Base-by-base conservation (phyloP, 2,888 invertebrate species). In the Nomada lathburiana region DNA sequence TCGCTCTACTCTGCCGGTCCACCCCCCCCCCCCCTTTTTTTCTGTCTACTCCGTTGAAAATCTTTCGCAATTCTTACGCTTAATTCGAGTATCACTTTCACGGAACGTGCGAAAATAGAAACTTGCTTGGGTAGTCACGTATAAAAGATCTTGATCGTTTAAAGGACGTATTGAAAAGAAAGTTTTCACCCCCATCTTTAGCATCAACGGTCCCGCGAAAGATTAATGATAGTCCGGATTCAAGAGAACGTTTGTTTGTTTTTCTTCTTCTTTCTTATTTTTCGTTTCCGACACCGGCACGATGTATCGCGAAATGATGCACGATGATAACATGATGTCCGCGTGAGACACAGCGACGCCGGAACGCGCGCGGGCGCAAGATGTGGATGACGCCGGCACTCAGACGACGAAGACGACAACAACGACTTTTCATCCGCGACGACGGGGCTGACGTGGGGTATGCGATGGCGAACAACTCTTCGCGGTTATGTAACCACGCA, bases 401-500 rank as follows among this genome's bases (percentile, higher is more conserved):
- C 57, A 5, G 70, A 52, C 65, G 76, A 86, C 72, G 78, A 73
- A 63, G 65, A 84, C 64, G 70, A 77, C 80, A 60, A 84, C 88
- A 87, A 86, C 88, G 88, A 88, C 85, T 86, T 85, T 78, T 88
- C 88, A 79, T 88, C 88, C 82, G 77, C 84, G 83, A 82, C 85
- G 83, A 82, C 88, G 86, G 86, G 80, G 76, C 89, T 91, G 89
- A 91, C 90, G 88, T 87, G 76, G 85, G 80, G 89, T 89, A 91
- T 90, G 90, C 89, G 84, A 89, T 86, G 88, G 82, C 85, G 84
- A 88, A 88, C 86, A 88, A 89, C 89, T 89, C 89, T 87, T 80
- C 84, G 82, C 85, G 80, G 87, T 92, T 91, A 89, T 88, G 87
- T 90, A 92, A 92, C 90, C 85, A 85, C 80, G 87, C 89, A 89